Evolutionary conservation across 1,140 invertebrate genomes (phyloP), one percentile per base, ranked within the genome.

Genomic region (Formica selysi): DNA sequence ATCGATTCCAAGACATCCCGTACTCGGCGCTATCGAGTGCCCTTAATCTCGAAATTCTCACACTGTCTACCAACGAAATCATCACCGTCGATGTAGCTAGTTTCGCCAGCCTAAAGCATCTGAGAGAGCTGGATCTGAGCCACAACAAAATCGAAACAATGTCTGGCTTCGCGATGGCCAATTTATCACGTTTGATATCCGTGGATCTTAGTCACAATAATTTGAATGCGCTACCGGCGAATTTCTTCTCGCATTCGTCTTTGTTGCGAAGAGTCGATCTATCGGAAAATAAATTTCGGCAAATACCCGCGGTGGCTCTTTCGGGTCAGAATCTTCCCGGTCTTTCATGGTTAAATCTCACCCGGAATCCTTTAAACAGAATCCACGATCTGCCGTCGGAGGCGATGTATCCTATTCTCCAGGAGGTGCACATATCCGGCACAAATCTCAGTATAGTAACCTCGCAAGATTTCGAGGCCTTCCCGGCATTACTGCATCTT

Each of bases 381-480:
- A 96, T 98, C 64, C 96, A 97, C 89, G 97, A 97, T 92, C 94
- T 96, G 87, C 95, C 96, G 68, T 96, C 96, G 1, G 95, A 96
- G 8, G 96, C 96, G 54, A 96, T 95, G 90, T 97, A 97, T 93
- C 97, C 97, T n/a, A 94, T 96, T 13, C 95, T 98, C 0, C 96
- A 98, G 93, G 97, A 98, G 93, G 95, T 99, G 10, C 97, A 98
- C 91, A 97, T 98, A 76, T 97, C 96, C 64, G 96, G 96, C 29
- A 98, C 98, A 0, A 98, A 98, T 93, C 95, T 99, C 16, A 98
- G 96, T 2, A 97, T 98, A 70, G 96, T 99, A 5, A 98, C 98
- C 0, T 98, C 97, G 62, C 97, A 97, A 91, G 98, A 98, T 90
- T 98, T 99, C 91, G 97, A 98, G 91, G 96, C 97, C n/a, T 98